Base-by-base conservation (phyloP, 2,888 invertebrate genomes). In the Chloroclystis v-ata region DNA sequence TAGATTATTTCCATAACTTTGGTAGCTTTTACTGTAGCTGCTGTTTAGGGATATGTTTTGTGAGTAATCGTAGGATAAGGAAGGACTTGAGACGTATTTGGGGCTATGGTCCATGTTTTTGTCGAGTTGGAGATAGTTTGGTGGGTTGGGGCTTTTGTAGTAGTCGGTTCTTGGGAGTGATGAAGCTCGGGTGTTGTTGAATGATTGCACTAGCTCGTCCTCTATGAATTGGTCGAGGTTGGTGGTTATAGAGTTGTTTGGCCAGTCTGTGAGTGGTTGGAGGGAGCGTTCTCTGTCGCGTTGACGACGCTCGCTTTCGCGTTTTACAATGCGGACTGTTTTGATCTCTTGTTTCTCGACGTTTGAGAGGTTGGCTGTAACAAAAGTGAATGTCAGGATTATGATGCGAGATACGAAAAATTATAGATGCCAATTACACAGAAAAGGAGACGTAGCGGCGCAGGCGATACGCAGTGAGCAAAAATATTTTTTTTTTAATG, bases 251-350 rank as follows among this genome's bases (percentile, higher is more conserved):
- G 77, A 80, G 54, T 74, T 80, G 4, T 71, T 62, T 0, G 83
- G 73, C 87, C 87, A 89, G 47, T 89, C 89, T 0, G 82, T 71
- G 73, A 87, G 78, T 0, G 89, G 89, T 52, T 89, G 89, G 0
- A 89, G 64, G 0, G 88, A 88, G 37, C 94, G 92, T 63, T 95
- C 95, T 37, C 95, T 89, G 64, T 95, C 95, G 37, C 95, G 88
- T 69, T 95, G 95, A 0, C 97, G 89, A 42, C 96, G 90, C 74
- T 96, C 97, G 13, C 96, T 95, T 73, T 97, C 96, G 9, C 97
- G 89, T 81, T 97, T 97, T 0, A 97, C 97, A 65, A 97, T 97
- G 49, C 97, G 90, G 11, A 97, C 97, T 0, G 97, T 97, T 89
- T 97, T 96, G 48, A 95, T 95, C 81, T 97, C 96, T 73, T 94